Conservation (phyloP, 64 coral and sea anemone genomes). For the Porites lutea region DNA sequence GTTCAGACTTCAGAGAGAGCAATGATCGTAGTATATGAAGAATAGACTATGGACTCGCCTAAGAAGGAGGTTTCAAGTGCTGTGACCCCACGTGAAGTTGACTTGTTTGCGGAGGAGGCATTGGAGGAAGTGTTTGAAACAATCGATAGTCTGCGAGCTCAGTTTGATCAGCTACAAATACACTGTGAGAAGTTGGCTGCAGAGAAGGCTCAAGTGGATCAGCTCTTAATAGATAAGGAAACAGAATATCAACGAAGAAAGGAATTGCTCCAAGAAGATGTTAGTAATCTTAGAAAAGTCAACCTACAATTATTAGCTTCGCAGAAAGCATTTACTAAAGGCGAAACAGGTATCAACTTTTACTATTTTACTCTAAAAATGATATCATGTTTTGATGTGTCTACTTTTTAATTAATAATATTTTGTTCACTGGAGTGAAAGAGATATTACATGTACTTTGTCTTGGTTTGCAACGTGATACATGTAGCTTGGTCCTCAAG, state of each 20-base stretch:
- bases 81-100: conserved; percentile 81
- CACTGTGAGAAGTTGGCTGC: conserved; percentile 87
- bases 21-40: not conserved
- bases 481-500: too few species aligned
- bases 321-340: conserved; percentile 48
- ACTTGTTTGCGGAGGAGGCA: conserved; percentile 87
- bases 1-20: not conserved
- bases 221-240: conserved; percentile 79
- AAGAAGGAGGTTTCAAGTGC: conserved; percentile 17
- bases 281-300: conserved; percentile 72
- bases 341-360: not conserved
- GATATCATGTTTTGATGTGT: too few species aligned
- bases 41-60: conserved; percentile 7
- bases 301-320: conserved; percentile 73
- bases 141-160: conserved; percentile 73
- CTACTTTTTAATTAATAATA: too few species aligned
- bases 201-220: conserved; percentile 72
- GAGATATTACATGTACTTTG: too few species aligned
- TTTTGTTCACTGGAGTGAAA: too few species aligned
- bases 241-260: conserved; percentile 63
- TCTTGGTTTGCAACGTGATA: too few species aligned
- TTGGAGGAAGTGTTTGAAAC: conserved; percentile 88
- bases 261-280: conserved; percentile 64
- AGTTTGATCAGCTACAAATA: conserved; percentile 84
- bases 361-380: too few species aligned